These are phyloP conservation scores for Apteryx owenii DNA, from an alignment of 2,113 vertebrate species.

Conservation along the genomic window DNA sequence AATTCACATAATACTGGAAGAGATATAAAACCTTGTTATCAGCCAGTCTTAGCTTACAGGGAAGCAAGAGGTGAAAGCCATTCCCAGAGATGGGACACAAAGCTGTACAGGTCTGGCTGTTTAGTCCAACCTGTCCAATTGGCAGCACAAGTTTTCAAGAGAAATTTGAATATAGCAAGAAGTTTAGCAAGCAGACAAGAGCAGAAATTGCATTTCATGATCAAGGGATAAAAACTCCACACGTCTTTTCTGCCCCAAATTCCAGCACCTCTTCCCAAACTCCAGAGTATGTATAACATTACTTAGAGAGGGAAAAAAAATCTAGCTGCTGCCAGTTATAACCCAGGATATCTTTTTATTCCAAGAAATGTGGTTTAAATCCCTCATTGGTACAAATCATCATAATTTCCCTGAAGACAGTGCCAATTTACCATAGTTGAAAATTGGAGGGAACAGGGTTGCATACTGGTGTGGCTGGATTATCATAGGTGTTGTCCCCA, in stretches of 20 bases:
- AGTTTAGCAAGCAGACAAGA: neutral
- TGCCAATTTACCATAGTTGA: neutral
- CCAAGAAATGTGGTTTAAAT: neutral
- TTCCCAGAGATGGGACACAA: neutral
- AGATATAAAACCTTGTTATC: neutral
- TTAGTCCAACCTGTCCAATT: accelerated
- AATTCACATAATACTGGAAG: accelerated
- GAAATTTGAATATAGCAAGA: neutral
- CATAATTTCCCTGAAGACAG: neutral
- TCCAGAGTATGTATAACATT: neutral
- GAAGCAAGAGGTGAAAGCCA: neutral
- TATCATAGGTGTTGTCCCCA: neutral
- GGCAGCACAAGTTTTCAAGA: neutral
- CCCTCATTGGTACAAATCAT: neutral
- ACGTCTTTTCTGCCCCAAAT: neutral
- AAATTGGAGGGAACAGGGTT: neutral
- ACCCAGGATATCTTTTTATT: neutral
- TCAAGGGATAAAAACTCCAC: neutral
- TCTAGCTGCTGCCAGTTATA: neutral
- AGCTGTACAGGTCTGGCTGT: neutral
- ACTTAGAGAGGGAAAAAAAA: neutral
- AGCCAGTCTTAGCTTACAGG: neutral
- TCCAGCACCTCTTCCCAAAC: neutral
- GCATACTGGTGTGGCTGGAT: neutral
- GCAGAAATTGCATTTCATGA: neutral